phyloP scores from a whole-genome alignment of 2,888 invertebrate species.

The Diarsia dahlii region DNA sequence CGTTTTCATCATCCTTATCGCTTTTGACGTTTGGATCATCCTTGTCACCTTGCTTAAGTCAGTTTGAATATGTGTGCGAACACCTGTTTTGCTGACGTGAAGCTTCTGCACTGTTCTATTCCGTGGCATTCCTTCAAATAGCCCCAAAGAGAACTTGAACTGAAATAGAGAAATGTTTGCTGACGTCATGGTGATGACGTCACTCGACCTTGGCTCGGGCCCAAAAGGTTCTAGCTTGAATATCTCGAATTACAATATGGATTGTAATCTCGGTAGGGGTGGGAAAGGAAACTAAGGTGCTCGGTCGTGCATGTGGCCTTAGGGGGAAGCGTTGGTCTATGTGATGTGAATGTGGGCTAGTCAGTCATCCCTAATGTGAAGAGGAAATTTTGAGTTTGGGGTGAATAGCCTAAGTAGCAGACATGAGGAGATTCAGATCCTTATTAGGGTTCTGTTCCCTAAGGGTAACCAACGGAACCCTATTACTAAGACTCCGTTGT shows the following conservation, averaged over 20 bases:
- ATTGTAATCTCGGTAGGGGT: slow-evolving; percentile 45
- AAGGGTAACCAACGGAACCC: no score
- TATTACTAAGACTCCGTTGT: no score
- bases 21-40: no score
- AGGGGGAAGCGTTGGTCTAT: slow-evolving; percentile 1
- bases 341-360: background rate
- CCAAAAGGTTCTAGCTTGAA: slow-evolving; percentile 55
- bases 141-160: slow-evolving; percentile 36
- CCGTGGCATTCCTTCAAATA: slow-evolving; percentile 30
- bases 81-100: no score
- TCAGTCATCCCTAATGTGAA: background rate
- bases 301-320: slow-evolving; percentile 7
- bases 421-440: background rate
- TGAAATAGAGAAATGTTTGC: slow-evolving; percentile 55
- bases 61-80: background rate
- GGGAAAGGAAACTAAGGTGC: slow-evolving; percentile 19
- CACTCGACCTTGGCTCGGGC: slow-evolving; percentile 71
- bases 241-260: slow-evolving; percentile 58
- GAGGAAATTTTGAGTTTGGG: background rate
- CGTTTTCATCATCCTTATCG: background rate
- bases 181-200: slow-evolving; percentile 70
- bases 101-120: slow-evolving; percentile 21
- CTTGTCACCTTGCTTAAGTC: background rate
- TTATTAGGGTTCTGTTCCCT: no score
- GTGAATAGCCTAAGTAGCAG: background rate